Conservation (phyloP, 2,113 vertebrate species). For the Corythaixoides concolor region DNA sequence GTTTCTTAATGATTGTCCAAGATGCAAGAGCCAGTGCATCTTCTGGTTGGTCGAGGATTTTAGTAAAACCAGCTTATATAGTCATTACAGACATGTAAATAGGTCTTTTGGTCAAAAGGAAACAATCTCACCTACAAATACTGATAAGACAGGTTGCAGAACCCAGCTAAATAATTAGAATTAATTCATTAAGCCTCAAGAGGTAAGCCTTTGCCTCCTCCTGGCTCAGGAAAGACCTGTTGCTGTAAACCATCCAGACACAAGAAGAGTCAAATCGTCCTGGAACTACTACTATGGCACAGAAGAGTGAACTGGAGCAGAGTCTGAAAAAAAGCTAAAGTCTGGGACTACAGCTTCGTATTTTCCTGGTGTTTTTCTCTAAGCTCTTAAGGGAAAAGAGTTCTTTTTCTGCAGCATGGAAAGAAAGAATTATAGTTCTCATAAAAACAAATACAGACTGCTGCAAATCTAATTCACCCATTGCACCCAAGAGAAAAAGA, state of each 20-base stretch:
- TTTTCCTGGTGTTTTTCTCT: not conserved
- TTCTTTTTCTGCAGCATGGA: not conserved
- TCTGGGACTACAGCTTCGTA: not conserved
- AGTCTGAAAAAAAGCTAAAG: not conserved
- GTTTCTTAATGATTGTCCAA: not conserved
- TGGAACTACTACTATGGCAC: not conserved
- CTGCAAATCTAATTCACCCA: slow-evolving; percentile 27
- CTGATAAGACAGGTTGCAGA: not conserved
- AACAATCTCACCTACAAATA: not conserved
- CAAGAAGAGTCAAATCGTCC: not conserved
- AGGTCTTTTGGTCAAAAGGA: not conserved
- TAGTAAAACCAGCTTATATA: not conserved
- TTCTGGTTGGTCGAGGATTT: not conserved
- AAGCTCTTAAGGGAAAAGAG: not conserved
- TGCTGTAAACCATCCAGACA: not conserved
- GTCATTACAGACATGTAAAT: not conserved
- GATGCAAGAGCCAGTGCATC: not conserved
- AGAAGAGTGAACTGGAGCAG: not conserved
- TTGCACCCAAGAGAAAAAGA: slow-evolving; percentile 18
- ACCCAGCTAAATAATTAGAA: not conserved
- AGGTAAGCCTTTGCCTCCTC: not conserved
- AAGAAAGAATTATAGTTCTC: slow-evolving; percentile 39
- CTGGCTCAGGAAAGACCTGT: not conserved
- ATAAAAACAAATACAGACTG: slow-evolving; percentile 36
- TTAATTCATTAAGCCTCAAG: not conserved